Base-by-base conservation (phyloP, 1,140 invertebrate genomes). In the Zaprionus gabonicus region DNA sequence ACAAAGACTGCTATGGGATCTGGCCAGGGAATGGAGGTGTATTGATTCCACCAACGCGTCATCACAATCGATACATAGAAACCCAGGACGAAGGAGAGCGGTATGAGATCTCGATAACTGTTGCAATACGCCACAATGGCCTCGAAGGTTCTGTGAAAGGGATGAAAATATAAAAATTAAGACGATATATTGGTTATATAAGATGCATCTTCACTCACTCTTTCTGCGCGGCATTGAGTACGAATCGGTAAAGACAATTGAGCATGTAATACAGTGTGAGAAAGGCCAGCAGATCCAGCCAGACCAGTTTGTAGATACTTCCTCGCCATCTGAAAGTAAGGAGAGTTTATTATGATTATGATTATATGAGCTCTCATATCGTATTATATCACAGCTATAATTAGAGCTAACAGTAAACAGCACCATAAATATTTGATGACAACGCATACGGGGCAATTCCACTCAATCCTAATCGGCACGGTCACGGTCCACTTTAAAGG, bases 261-360 rank as follows among this genome's bases (percentile, higher is more conserved):
- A 99, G 96, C 65, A 95, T 90, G 93, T 97, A 97, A 93, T 98
- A 99, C 49, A 97, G 91, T 66, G 95, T 93, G 76, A 97, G 93
- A 93, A 98, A 99, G n/a, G 97, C 96, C 77, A 98, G 83, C 34
- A 99, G 95, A 94, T 99, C 98, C 76, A 97, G 95, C 96, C 98
- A 99, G 71, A 99, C 96, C 82, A 99, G 93, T 94, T 99, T 99
- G 95, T 99, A 99, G 64, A 99, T 97, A 91, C 98, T 99, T 62
- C 98, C 98, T 80, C 96, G 95, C 98, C 98, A 99, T 95, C 97
- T 98, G 95, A 87, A 96, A 95, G 17, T 34, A 44, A 20, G 55
- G n/a, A 51, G 46, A 23, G 7, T 57, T 38, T 3, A 55, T 13
- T 70, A 53, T 36, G 38, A 27, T 76, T 58, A 46, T 25, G 31